These are phyloP conservation scores for Octomys mimax DNA, from an alignment of 2,797 vertebrate species.

Conservation along the genomic window DNA sequence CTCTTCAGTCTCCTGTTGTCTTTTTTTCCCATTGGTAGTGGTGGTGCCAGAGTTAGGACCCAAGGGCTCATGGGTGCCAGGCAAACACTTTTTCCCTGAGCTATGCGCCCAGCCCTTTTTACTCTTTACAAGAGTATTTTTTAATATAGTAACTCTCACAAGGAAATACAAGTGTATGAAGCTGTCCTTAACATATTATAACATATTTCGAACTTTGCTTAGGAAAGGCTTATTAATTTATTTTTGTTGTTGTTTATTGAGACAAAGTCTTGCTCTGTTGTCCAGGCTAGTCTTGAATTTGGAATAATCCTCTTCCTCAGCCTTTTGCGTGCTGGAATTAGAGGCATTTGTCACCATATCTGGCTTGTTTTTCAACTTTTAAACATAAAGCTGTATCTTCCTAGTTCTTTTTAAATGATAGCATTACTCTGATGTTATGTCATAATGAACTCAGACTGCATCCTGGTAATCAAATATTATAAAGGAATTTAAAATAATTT, in stretches of 20 bases:
- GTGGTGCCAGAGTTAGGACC: not conserved
- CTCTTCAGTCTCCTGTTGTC: not conserved
- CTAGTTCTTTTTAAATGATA: conserved; percentile 46
- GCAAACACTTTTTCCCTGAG: not conserved
- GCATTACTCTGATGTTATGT: not conserved
- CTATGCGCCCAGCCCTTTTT: not conserved
- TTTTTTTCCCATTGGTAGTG: not conserved
- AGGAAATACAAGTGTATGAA: not conserved
- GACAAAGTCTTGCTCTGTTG: not conserved
- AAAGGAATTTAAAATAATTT: not conserved
- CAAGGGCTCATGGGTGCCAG: not conserved
- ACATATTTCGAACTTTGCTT: conserved; percentile 6
- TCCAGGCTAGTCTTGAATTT: not conserved
- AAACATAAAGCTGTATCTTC: conserved; percentile 25
- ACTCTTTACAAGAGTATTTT: conserved; percentile 15
- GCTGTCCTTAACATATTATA: not conserved
- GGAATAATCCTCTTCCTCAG: not conserved
- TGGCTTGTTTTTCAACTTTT: not conserved
- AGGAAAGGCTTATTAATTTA: not conserved
- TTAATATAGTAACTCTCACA: conserved; percentile 1
- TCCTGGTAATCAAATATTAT: conserved; percentile 41
- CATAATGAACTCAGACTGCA: conserved; percentile 34
- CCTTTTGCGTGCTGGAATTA: not conserved
- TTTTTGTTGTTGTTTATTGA: not conserved
- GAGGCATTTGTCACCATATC: not conserved